Conservation (phyloP, 2,113 vertebrate genomes). For the Cololabis saira region DNA sequence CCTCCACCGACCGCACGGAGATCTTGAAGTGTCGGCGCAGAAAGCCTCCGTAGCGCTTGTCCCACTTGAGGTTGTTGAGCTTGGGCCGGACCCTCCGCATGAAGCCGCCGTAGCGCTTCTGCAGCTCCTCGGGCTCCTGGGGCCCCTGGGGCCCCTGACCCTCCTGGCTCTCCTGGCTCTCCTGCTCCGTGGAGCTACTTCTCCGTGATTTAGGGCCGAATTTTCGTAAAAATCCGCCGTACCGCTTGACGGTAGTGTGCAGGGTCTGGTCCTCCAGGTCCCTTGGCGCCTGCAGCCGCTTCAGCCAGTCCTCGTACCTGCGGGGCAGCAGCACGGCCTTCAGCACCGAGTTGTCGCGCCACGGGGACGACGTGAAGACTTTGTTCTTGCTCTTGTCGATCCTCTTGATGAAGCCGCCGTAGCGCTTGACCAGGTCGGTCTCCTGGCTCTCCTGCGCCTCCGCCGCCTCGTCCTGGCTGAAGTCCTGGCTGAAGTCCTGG, state of each 20-base stretch:
- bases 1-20: constrained; percentile 87
- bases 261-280: constrained; percentile 55
- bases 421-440: constrained; percentile 76
- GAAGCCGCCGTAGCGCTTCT: constrained; percentile 97
- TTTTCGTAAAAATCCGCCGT: constrained; percentile 90
- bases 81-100: constrained; percentile 94
- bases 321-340: constrained; percentile 70
- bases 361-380: constrained; percentile 63
- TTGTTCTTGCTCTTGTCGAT: constrained; percentile 85
- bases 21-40: constrained; percentile 95
- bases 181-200: constrained; percentile 70
- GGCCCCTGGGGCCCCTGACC: constrained; percentile 76
- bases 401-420: constrained; percentile 87
- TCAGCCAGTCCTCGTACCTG: constrained; percentile 76
- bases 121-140: constrained; percentile 84
- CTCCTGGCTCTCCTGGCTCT: no score
- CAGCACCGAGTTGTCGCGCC: constrained; percentile 77
- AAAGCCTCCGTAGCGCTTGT: constrained; percentile 95
- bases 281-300: constrained; percentile 72
- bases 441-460: constrained; percentile 52
- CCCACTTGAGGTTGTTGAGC: constrained; percentile 94
- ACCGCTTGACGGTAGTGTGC: constrained; percentile 75
- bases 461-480: constrained; percentile 44
- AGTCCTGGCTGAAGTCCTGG: constrained; percentile 48
- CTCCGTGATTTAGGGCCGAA: constrained; percentile 87